Conservation (phyloP, 2,888 invertebrate genomes). For the Caenorhabditis angaria region DNA sequence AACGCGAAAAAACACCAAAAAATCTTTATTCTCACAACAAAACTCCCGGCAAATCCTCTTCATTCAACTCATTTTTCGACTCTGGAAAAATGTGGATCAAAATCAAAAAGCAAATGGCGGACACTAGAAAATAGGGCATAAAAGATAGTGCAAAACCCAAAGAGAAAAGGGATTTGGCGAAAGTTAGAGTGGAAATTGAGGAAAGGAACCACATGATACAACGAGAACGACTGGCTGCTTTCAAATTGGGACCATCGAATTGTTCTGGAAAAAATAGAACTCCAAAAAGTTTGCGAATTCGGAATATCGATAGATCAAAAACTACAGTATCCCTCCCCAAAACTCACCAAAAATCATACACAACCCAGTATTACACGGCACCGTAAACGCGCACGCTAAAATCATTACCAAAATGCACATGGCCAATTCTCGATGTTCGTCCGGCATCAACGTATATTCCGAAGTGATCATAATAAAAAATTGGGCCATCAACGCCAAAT, state of each 20-base stretch:
- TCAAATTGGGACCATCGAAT: slow-evolving; percentile 43
- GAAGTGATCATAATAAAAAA: slow-evolving; percentile 46
- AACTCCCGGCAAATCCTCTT: too few relatives aligned
- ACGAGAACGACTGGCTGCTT: slow-evolving; percentile 43
- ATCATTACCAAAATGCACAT: slow-evolving; percentile 41
- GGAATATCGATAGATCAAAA: background rate
- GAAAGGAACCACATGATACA: slow-evolving; percentile 58
- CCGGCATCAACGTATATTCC: slow-evolving; percentile 36
- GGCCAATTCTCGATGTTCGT: slow-evolving; percentile 37
- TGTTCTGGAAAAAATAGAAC: slow-evolving; percentile 41
- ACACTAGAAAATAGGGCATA: slow-evolving; percentile 49
- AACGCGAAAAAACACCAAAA: too few relatives aligned
- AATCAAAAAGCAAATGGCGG: slow-evolving; percentile 27
- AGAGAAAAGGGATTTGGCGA: slow-evolving; percentile 33
- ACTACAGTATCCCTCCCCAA: background rate
- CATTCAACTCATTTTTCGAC: background rate
- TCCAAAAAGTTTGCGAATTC: background rate
- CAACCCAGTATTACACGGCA: slow-evolving; percentile 60
- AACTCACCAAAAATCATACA: slow-evolving; percentile 47
- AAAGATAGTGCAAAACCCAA: slow-evolving; percentile 52
- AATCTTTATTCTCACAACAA: too few relatives aligned
- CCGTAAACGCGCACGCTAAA: slow-evolving; percentile 40
- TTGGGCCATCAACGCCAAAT: slow-evolving; percentile 32
- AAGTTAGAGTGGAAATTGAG: slow-evolving; percentile 56
- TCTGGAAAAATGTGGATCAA: slow-evolving; percentile 31